Evolutionary conservation across 2,797 vertebrate genomes (phyloP), one percentile per base, ranked within the genome.

Genomic region (Sciaenops ocellatus): DNA sequence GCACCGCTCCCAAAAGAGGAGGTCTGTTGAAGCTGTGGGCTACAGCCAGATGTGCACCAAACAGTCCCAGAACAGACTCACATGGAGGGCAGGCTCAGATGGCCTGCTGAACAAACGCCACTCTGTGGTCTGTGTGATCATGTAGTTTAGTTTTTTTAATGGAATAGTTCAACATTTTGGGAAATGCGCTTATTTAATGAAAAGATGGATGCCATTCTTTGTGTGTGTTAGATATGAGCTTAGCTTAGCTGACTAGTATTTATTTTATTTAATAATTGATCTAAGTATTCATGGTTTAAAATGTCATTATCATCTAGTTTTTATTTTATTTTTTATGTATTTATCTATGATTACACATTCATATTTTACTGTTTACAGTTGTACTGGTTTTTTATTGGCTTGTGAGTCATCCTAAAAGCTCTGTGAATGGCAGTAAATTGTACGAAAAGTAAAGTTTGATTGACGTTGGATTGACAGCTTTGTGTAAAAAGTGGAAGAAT

Each of bases 1-100:
- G n/a, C 94, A 95, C 71, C 93, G 92, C 13, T 65, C 90, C 48
- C 95, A 95, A 73, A 94, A 85, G 83, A 91, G 83, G 62, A 83
- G 59, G 22, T 83, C 79, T 0, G 83, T 82, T 79, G 94, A 95
- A 34, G 86, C 83, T 0, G 70, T 84, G 61, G 84, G 89, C 51
- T 87, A 79, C 81, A 72, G 41, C 24, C 76, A 79, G 11, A 46
- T 52, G 1, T 71, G 41, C 75, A 63, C 44, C 18, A 84, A 48
- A 7, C 83, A 86, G 41, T 85, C 87, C 18, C 76, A 76, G 63
- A 79, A 81, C 47, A 76, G 70, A 73, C 69, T 62, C 34, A 77
- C 66, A 56, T 76, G 78, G 83, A 86, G 81, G 62, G 82, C 65
- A 4, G 84, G 83, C 2, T 86, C 83, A 7, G 81, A 82, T 0